These are phyloP conservation scores for Copsychus sechellarum DNA, from an alignment of 2,113 vertebrate genomes.

Conservation along the genomic window DNA sequence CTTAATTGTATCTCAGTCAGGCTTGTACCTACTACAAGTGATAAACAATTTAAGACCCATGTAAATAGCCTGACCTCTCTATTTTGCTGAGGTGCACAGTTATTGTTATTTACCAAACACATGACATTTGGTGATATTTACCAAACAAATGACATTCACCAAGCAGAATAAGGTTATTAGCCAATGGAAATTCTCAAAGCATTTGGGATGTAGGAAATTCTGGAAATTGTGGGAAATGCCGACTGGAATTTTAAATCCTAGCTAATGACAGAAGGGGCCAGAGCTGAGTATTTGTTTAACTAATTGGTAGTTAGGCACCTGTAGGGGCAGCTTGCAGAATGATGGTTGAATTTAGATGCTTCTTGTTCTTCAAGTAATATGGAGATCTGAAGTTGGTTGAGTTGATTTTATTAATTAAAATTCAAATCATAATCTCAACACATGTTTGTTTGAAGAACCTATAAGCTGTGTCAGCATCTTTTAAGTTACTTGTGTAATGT, in stretches of 20 bases:
- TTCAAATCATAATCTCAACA: neutral
- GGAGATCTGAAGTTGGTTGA: neutral
- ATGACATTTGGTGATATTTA: slow-evolving; percentile 31
- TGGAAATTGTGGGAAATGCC: neutral
- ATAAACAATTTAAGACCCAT: neutral
- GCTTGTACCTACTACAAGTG: neutral
- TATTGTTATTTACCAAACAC: neutral
- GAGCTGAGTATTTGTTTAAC: neutral
- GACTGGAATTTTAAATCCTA: neutral
- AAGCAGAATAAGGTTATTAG: neutral
- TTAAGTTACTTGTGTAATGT: neutral
- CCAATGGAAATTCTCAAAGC: neutral
- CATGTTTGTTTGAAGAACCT: neutral
- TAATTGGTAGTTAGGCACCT: neutral
- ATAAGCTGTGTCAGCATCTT: neutral
- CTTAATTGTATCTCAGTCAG: neutral
- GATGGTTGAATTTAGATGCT: neutral
- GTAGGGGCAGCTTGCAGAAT: neutral
- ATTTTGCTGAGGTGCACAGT: neutral
- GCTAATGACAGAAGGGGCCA: neutral
- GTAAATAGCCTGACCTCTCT: slow-evolving; percentile 17
- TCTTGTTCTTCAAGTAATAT: neutral
- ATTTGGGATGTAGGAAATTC: neutral
- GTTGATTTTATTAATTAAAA: neutral
- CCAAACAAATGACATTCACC: neutral